These are phyloP conservation scores for Lytechinus pictus DNA, from an alignment of 35 echinoderm and acorn worm species.

Conservation along the genomic window DNA sequence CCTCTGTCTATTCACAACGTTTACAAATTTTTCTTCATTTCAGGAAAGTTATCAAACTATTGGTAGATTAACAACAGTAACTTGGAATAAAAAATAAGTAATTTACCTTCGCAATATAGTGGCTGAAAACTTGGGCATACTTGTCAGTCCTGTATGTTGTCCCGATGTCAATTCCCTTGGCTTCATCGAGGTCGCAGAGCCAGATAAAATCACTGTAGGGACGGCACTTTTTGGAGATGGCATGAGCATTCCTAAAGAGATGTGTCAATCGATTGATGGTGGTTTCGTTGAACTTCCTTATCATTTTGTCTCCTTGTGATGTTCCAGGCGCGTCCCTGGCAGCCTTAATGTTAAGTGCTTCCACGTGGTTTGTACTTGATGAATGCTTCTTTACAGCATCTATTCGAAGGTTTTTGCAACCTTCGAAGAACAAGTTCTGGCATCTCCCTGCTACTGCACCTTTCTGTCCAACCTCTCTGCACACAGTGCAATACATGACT, in stretches of 20 bases:
- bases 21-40: no score
- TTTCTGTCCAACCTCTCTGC: neutral
- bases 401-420: slow-evolving; percentile 26
- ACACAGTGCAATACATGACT: slow-evolving; percentile 47
- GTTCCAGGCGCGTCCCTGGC: slow-evolving; percentile 27
- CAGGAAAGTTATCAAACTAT: no score
- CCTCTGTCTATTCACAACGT: no score
- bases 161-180: slow-evolving; percentile 61
- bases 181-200: slow-evolving; percentile 48
- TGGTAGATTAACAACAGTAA: no score
- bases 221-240: slow-evolving; percentile 54
- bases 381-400: slow-evolving; percentile 53
- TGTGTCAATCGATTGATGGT: slow-evolving; percentile 39
- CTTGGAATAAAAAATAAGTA: neutral
- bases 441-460: neutral
- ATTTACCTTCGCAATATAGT: neutral
- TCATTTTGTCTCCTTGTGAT: slow-evolving; percentile 44
- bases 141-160: slow-evolving; percentile 44
- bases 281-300: neutral
- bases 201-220: slow-evolving; percentile 55
- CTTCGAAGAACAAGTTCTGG: slow-evolving; percentile 42
- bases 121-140: neutral
- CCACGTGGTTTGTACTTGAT: slow-evolving; percentile 50
- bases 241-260: slow-evolving; percentile 65
- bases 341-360: slow-evolving; percentile 36